A percentile compares a stretch with the other conserved stretches of the same genome.
Conservation (phyloP, 2,888 invertebrate genomes). For the Poecilobothrus nobilitatus region DNA sequence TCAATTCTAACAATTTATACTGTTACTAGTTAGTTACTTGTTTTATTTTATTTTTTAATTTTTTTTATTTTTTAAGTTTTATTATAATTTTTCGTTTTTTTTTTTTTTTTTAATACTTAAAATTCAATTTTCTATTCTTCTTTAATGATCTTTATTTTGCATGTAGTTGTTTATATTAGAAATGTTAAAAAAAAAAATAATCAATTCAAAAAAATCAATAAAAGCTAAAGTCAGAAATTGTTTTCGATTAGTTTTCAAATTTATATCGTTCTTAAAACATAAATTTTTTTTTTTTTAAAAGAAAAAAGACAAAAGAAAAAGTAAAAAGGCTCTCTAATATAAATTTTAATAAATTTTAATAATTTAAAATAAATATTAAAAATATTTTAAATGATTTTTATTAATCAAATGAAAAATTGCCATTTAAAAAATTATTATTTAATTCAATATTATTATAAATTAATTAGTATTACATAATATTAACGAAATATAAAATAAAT, state of each 20-base stretch:
- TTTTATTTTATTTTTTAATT: neutral
- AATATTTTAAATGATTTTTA: neutral
- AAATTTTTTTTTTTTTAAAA: neutral
- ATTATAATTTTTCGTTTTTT: neutral
- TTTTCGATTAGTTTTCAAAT: neutral
- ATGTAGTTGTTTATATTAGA: neutral
- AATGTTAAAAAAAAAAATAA: neutral
- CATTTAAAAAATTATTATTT: conserved; percentile 1
- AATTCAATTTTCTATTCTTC: neutral
- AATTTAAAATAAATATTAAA: neutral
- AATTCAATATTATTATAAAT: conserved; percentile 1
- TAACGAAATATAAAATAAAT: neutral
- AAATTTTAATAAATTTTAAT: neutral
- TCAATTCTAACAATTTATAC: neutral
- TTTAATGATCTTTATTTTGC: neutral
- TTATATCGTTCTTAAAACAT: neutral
- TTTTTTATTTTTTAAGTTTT: neutral
- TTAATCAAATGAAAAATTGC: conserved; percentile 1
- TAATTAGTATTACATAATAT: conserved; percentile 6
- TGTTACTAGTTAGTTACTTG: neutral
- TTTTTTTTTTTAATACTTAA: neutral
- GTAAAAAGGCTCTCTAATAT: too few species aligned
- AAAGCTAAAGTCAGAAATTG: neutral
- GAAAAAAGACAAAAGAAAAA: neutral
- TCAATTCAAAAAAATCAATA: neutral